phyloP scores from a whole-genome alignment of 2,797 vertebrate species.

The Chaetodon trifasciatus region DNA sequence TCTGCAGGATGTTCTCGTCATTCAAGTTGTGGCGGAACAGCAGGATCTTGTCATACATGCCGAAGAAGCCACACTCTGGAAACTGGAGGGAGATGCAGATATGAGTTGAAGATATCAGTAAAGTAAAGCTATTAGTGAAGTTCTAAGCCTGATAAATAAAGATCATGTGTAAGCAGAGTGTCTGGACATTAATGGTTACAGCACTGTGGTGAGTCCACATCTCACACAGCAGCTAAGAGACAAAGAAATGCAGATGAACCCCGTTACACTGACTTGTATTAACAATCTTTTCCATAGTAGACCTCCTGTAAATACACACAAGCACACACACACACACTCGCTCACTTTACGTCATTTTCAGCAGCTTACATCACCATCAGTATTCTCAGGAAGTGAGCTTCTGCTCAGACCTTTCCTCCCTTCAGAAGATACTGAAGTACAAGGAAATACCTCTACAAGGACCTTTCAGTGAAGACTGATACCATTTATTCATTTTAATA shows the following conservation, averaged over 20 bases:
- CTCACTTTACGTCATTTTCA: conserved; percentile 36
- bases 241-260: conserved; percentile 16
- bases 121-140: neutral
- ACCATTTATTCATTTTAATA: conserved; percentile 4
- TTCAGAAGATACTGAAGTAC: conserved; percentile 31
- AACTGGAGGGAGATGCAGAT: conserved; percentile 68
- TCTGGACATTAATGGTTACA: neutral
- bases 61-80: conserved; percentile 98
- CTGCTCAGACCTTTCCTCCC: conserved; percentile 44
- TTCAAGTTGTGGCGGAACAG: conserved; percentile 97
- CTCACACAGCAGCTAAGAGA: conserved; percentile 11
- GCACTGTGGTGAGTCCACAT: conserved; percentile 9
- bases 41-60: conserved; percentile 99
- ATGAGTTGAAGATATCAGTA: neutral
- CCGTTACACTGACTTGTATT: conserved; percentile 49
- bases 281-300: neutral
- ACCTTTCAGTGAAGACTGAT: conserved; percentile 17
- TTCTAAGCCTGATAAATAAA: neutral
- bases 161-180: neutral
- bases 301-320: conserved; percentile 7
- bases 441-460: conserved; percentile 41
- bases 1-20: conserved; percentile 98
- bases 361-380: conserved; percentile 43
- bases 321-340: conserved; percentile 10
- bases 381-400: conserved; percentile 52